These are phyloP conservation scores for Sebastes hopkinsi DNA, from an alignment of 2,797 vertebrate species.

Conservation along the genomic window DNA sequence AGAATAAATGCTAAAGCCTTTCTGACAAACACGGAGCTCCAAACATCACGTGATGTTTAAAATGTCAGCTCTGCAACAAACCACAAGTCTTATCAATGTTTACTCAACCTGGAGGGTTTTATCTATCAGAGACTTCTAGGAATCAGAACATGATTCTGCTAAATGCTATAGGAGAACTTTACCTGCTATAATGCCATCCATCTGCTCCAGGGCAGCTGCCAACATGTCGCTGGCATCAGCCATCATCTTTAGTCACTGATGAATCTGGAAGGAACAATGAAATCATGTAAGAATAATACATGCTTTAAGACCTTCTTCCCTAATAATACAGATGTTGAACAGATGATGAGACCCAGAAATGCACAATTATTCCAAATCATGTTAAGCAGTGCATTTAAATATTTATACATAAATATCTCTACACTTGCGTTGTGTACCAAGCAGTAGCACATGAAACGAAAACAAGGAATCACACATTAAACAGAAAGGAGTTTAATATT, in stretches of 20 bases:
- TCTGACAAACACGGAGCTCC: slow-evolving; percentile 8
- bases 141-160: too few species aligned
- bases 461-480: neutral
- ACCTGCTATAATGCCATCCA: slow-evolving; percentile 97
- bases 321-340: neutral
- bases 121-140: neutral
- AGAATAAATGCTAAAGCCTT: slow-evolving; percentile 27
- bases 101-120: neutral
- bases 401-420: neutral
- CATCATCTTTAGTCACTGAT: slow-evolving; percentile 86
- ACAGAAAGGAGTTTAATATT: neutral
- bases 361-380: neutral
- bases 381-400: neutral
- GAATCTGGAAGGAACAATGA: slow-evolving; percentile 41
- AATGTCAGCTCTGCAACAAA: slow-evolving; percentile 65
- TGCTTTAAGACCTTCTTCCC: neutral
- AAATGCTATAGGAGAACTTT: neutral
- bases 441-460: neutral
- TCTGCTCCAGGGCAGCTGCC: slow-evolving; percentile 94
- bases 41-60: slow-evolving; percentile 43
- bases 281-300: neutral
- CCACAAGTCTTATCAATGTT: slow-evolving; percentile 12
- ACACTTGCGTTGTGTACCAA: neutral
- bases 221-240: slow-evolving; percentile 96
- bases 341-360: neutral